A percentile compares a stretch with the other conserved stretches of the same genome.
Conservation (phyloP, 2,113 vertebrate species). For the Pipa parva region DNA sequence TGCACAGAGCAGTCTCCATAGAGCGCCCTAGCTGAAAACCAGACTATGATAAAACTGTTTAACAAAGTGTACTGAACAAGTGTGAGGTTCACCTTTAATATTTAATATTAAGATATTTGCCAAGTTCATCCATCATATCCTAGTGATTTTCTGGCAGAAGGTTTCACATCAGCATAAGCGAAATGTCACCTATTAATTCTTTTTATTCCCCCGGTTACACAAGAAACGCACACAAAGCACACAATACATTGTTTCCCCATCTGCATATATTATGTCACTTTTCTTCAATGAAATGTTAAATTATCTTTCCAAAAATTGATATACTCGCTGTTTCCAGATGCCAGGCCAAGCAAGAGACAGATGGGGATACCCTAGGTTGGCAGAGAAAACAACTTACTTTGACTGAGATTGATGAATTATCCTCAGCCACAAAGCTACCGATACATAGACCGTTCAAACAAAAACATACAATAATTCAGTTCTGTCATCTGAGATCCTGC, state of each 20-base stretch:
- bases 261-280: constrained; percentile 13
- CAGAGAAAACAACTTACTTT: constrained; percentile 31
- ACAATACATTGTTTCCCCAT: constrained; percentile 10
- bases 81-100: background rate
- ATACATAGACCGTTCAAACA: constrained; percentile 10
- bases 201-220: constrained; percentile 2
- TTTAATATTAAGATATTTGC: background rate
- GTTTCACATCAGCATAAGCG: constrained; percentile 5
- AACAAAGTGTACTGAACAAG: background rate
- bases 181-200: constrained; percentile 16
- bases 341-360: constrained; percentile 20
- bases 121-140: background rate
- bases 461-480: background rate
- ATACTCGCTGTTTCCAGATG: constrained; percentile 30
- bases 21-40: too few relatives aligned
- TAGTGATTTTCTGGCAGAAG: background rate
- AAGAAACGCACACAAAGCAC: constrained; percentile 8
- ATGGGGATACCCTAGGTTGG: constrained; percentile 23
- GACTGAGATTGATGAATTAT: constrained; percentile 29
- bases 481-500: constrained; percentile 7
- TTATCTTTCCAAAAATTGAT: constrained; percentile 25
- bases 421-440: constrained; percentile 9
- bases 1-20: too few relatives aligned
- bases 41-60: too few relatives aligned
- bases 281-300: background rate